Conservation (phyloP, 2,113 vertebrate genomes). For the Deroptyus accipitrinus region DNA sequence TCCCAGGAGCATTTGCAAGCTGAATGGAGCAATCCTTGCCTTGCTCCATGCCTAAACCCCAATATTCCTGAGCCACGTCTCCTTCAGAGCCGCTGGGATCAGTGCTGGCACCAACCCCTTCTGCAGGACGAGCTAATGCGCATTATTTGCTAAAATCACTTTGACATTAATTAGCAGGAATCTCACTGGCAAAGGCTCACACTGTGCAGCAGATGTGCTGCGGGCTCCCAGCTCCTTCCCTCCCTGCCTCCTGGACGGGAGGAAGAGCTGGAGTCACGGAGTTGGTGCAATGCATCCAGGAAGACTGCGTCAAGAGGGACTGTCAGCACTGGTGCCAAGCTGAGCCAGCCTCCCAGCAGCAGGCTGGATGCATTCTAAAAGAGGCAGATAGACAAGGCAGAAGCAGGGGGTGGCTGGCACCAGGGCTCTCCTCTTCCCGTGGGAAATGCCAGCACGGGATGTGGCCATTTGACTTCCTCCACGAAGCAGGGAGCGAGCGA, state of each 20-base stretch:
- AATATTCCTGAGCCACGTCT: not conserved
- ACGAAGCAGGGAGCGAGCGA: not conserved
- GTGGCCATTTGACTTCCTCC: not conserved
- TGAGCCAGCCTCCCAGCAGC: not conserved
- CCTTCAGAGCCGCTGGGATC: fast-evolving
- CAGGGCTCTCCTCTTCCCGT: fast-evolving
- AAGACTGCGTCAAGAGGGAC: constrained; percentile 34
- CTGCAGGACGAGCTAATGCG: constrained; percentile 35
- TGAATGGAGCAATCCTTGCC: not conserved
- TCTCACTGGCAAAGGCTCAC: constrained; percentile 22
- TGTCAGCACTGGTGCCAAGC: not conserved
- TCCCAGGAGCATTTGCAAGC: not conserved
- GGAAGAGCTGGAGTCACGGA: not conserved
- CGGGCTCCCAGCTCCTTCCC: constrained; percentile 55
- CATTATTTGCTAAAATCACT: constrained; percentile 65
- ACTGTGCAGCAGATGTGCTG: constrained; percentile 54
- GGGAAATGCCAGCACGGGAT: fast-evolving
- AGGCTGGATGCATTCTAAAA: not conserved
- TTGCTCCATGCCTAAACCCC: not conserved
- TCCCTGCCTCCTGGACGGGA: not conserved
- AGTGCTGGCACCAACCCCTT: constrained; percentile 17
- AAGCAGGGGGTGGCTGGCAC: not conserved
- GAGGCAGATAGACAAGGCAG: not conserved
- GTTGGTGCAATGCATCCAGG: not conserved
- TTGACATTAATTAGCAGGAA: constrained; percentile 72